Evolutionary conservation across 2,113 vertebrate species (phyloP), one percentile per base, ranked within the genome.

Genomic region (Pelvicachromis taeniatus): DNA sequence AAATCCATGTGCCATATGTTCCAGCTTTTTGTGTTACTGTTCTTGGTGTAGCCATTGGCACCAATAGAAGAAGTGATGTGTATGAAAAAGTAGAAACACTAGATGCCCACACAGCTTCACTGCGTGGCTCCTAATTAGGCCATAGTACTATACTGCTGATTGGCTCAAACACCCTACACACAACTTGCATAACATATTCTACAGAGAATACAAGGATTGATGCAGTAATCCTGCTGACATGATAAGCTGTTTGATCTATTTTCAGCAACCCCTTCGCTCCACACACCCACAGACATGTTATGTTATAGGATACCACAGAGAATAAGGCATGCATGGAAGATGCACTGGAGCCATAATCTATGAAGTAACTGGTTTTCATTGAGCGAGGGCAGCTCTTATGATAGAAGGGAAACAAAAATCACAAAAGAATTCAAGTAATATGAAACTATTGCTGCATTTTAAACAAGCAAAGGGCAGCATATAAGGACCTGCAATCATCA

Each of bases 241-340:
- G 54, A 85, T 52, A 63, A 40, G 7, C 54, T 80, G 61, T 88
- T 31, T 58, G 73, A 85, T 92, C 63, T 82, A 84, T 88, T 85
- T 86, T 14, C 58, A 88, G 85, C 81, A 77, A 33, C 35, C 21
- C 23, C 29, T 13, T 45, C 52, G 61, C 63, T 56, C 9, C 80
- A 73, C 85, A 77, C 85, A 65, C 85, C 59, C 84, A 78, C 90
- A 58, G 77, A 65, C 83, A 21, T 48, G 55, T 55, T 80, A 75
- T 52, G 70, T 52, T 75, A 75, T 0, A 52, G 6, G 45, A 50
- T 75, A 33, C 70, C 70, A 29, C 23, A 2, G 40, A 45, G 17
- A 59, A 45, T 70, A 83, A 16, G 11, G 80, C 38, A 80, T 40
- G 85, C 17, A 83, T 65, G 21, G 53, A 73, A 42, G 73, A 75